Conservation (phyloP, 2,113 vertebrate genomes). For the Manacus vitellinus region DNA sequence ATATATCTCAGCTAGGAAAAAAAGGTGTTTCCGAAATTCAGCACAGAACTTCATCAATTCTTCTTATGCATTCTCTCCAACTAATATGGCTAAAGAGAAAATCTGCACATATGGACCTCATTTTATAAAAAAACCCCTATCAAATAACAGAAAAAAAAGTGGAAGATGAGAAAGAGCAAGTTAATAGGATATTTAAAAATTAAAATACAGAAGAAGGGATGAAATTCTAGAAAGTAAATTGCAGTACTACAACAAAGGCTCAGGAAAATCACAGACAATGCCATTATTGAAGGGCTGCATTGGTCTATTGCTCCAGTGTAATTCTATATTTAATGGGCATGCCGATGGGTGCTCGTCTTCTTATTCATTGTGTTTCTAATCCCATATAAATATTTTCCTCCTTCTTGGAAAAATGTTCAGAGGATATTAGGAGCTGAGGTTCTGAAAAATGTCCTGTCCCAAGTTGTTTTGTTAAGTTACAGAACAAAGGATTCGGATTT, state of each 20-base stretch:
- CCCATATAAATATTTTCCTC: not conserved
- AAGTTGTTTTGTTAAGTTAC: not conserved
- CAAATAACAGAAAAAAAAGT: not conserved
- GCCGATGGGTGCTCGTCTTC: not conserved
- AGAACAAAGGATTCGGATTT: not conserved
- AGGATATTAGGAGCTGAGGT: not conserved
- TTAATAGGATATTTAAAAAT: not conserved
- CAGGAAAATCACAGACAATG: not conserved
- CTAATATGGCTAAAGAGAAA: not conserved
- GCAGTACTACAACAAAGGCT: not conserved
- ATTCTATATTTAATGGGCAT: not conserved
- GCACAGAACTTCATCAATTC: not conserved
- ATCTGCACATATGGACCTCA: not conserved
- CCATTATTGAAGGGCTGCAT: not conserved
- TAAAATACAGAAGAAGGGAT: not conserved
- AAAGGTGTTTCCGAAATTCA: not conserved
- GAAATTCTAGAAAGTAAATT: not conserved
- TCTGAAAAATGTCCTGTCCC: not conserved
- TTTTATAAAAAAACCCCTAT: not conserved
- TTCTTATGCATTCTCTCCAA: not conserved
- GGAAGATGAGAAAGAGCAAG: fast-evolving
- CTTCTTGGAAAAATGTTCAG: not conserved
- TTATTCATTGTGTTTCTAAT: not conserved
- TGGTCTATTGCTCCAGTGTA: not conserved
- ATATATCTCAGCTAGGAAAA: not conserved